Evolutionary conservation across 2,113 vertebrate species (phyloP).

Genomic region (Dascyllus trimaculatus): DNA sequence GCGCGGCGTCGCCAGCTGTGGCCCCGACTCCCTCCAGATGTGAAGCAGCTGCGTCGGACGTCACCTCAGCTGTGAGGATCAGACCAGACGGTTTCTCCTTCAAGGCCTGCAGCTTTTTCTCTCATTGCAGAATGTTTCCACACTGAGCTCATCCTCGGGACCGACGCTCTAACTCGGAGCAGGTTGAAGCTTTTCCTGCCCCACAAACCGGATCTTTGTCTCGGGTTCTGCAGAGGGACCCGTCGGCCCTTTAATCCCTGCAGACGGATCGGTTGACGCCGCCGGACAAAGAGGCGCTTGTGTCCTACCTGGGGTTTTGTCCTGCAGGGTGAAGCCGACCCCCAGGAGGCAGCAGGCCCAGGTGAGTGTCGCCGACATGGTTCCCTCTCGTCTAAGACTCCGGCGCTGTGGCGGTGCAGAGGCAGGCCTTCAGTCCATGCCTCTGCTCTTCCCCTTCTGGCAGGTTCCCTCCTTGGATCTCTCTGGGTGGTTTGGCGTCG

Average conservation of each 20-base stretch:
- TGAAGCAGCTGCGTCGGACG: background rate
- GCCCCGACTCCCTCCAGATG: too few relatives aligned
- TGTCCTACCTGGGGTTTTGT: slow-evolving; percentile 77
- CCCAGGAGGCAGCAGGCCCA: slow-evolving; percentile 68
- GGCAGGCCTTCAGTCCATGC: slow-evolving; percentile 32
- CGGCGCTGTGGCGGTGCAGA: too few relatives aligned
- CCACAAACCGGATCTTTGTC: background rate
- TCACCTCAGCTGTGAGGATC: background rate
- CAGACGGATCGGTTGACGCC: slow-evolving; percentile 18
- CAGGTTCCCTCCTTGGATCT: slow-evolving; percentile 34
- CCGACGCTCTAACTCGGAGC: too few relatives aligned
- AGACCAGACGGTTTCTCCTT: slow-evolving; percentile 8
- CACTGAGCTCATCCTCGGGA: slow-evolving; percentile 15
- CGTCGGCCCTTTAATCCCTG: slow-evolving; percentile 3
- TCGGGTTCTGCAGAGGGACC: slow-evolving; percentile 22
- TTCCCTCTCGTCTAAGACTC: slow-evolving; percentile 42
- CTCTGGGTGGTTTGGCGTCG: slow-evolving; percentile 49
- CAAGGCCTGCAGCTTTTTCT: background rate
- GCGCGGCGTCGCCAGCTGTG: too few relatives aligned
- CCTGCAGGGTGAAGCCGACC: slow-evolving; percentile 52
- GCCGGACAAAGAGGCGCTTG: slow-evolving; percentile 62
- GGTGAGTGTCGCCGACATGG: slow-evolving; percentile 66
- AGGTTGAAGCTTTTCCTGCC: too few relatives aligned
- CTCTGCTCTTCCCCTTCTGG: background rate
- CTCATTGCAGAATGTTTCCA: slow-evolving; percentile 4